Evolutionary conservation across 2,888 invertebrate species (phyloP), one percentile per base, ranked within the genome.

Genomic region (Athalia cordata): DNA sequence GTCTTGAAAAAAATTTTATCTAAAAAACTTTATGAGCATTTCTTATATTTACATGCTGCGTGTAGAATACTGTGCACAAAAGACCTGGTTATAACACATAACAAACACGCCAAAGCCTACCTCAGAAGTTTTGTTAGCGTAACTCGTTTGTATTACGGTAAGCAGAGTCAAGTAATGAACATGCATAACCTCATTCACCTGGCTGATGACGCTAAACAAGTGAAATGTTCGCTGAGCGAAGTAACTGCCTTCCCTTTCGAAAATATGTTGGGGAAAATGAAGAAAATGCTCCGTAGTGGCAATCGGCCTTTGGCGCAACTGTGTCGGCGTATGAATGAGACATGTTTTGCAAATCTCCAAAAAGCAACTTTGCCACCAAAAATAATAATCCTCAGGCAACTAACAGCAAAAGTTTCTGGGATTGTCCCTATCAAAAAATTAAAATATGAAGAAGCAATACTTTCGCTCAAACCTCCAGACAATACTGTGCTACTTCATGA

Each of bases 1-100:
- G 80, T 84, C 55, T 47, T 81, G 1, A 81, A 79, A 75, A 76
- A 76, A 62, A 57, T 80, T 59, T 49, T 82, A 8, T 8, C 15
- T 2, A 57, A 64, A 3, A 64, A 79, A 29, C 7, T 80, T 8
- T 81, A 80, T 57, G 5, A 49, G 8, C 29, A 57, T 68, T 68
- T 77, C 59, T 55, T 68, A 7, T 13, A n/a, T n/a, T 45, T 29
- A 55, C 45, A n/a, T 59, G 66, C 52, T 11, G 11, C 49, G n/a
- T 49, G 13, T 67, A 55, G 13, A 13, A 77, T 68, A 29, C 50
- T 57, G 11, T 68, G 52, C n/a, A 67, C 13, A 43, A 77, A 67
- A 47, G 11, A 29, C 9, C n/a, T 55, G 55, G 55, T n/a, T 11
- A 55, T 55, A n/a, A 55, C 8, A 55, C n/a, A 55, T 55, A 8